Percentiles rank a stretch among this genome's conserved stretches.
phyloP scores from a whole-genome alignment of 2,888 invertebrate species.

The Lamellibrachia satsuma region DNA sequence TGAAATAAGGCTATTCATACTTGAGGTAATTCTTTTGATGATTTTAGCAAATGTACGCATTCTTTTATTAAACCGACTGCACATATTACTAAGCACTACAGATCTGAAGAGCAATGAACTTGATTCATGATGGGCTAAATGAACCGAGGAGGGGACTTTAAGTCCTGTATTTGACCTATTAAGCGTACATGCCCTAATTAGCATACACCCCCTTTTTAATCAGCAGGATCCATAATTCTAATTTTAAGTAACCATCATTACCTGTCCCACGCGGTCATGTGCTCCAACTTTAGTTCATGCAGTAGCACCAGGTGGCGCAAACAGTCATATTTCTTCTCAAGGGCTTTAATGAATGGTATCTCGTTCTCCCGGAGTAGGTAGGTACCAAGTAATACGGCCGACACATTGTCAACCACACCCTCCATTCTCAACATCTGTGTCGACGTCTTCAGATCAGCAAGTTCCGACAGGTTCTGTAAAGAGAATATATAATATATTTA shows the following conservation, averaged over 20 bases:
- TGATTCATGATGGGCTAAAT: no score
- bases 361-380: background rate
- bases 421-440: conserved; percentile 43
- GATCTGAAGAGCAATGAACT: no score
- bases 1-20: no score
- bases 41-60: no score
- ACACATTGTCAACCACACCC: conserved; percentile 54
- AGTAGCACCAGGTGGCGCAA: conserved; percentile 47
- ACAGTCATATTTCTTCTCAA: conserved; percentile 46
- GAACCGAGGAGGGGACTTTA: no score
- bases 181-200: no score
- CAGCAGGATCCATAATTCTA: background rate
- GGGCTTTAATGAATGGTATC: conserved; percentile 37
- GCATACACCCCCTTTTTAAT: no score
- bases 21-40: no score
- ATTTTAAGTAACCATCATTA: conserved; percentile 34
- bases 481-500: conserved; percentile 33
- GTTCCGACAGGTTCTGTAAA: conserved; percentile 29
- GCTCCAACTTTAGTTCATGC: conserved; percentile 50
- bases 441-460: conserved; percentile 38
- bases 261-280: conserved; percentile 54
- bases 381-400: conserved; percentile 52
- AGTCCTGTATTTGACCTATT: no score
- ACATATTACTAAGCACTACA: no score
- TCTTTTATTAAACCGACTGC: no score